Evolutionary conservation across 1,140 invertebrate genomes (phyloP), one percentile per base, ranked within the genome.

Genomic region (Eumaeus atala): DNA sequence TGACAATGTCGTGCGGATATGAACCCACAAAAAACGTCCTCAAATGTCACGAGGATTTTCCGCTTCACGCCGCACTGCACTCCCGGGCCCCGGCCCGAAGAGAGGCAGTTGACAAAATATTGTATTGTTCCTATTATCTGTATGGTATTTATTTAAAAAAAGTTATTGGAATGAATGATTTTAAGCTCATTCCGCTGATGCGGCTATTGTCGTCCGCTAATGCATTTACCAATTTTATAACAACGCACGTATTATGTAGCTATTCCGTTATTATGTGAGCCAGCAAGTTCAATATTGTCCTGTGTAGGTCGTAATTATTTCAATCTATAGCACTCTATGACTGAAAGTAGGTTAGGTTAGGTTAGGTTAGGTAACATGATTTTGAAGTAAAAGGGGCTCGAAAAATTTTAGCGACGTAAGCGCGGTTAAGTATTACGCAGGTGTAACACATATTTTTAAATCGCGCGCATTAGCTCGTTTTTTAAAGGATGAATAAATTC

Each of bases 1-100:
- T 79, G 80, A 87, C 84, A 87, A 87, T 87, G 80, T 87, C 84
- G 84, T 78, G 74, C 80, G 77, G 82, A 87, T 85, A 87, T 85
- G 81, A 87, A 77, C 77, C 75, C 69, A 83, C 76, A 87, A 87
- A 87, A 87, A 87, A 78, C 81, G 80, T 87, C 84, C 82, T 87
- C 82, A 70, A 83, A 84, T 74, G 77, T 81, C 80, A 81, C 80
- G 78, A 85, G 84, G 84, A 87, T 87, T 87, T 87, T 85, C 82
- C 82, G 84, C 84, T 87, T 87, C 82, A 87, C 82, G 84, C 78
- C 77, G 74, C 67, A 66, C 64, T 85, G 84, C 78, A 81, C 84
- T 85, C 83, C 69, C 67, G 70, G 70, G 54, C 67, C 73, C 66
- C 67, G 76, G 70, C 76, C 73, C 21, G 21, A 28, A 6, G 21